Percentiles rank a stretch among this genome's conserved stretches.
Evolutionary conservation across 2,888 invertebrate genomes (phyloP).

Genomic region (Chaitophorus viminalis): DNA sequence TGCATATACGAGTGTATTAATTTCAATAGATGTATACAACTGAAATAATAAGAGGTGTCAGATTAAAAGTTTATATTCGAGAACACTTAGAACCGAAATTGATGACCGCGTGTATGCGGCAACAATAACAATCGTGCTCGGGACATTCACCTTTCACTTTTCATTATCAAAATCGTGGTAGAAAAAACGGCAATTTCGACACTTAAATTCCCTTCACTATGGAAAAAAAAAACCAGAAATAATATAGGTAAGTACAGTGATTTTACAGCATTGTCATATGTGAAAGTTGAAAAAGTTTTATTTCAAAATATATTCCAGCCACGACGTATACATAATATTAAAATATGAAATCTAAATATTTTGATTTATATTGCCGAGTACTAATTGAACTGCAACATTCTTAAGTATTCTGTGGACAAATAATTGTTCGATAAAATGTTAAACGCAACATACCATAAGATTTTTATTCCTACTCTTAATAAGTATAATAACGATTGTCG

Average conservation of each 20-base stretch:
- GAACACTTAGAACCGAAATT: slow-evolving; percentile 37
- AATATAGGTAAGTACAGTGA: neutral
- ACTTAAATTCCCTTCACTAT: slow-evolving; percentile 50
- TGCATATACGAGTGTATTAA: neutral
- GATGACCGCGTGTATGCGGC: slow-evolving; percentile 19
- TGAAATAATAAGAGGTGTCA: slow-evolving; percentile 48
- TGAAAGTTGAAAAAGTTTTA: slow-evolving; percentile 47
- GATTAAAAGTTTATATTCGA: slow-evolving; percentile 30
- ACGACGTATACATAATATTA: no score
- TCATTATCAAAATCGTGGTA: slow-evolving; percentile 61
- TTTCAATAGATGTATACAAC: slow-evolving; percentile 7
- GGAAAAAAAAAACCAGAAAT: slow-evolving; percentile 36
- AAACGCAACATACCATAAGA: no score
- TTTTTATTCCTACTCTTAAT: no score
- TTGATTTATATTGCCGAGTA: no score
- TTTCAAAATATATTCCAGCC: neutral
- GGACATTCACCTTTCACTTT: slow-evolving; percentile 61
- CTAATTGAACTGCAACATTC: no score
- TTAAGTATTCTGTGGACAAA: no score
- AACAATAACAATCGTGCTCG: slow-evolving; percentile 57
- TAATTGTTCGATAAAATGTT: no score
- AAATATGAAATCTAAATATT: no score
- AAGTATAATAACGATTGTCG: no score
- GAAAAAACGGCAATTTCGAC: slow-evolving; percentile 44
- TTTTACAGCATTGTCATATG: slow-evolving; percentile 29